Conservation (phyloP, 2,888 invertebrate species). For the Seira musarum region DNA sequence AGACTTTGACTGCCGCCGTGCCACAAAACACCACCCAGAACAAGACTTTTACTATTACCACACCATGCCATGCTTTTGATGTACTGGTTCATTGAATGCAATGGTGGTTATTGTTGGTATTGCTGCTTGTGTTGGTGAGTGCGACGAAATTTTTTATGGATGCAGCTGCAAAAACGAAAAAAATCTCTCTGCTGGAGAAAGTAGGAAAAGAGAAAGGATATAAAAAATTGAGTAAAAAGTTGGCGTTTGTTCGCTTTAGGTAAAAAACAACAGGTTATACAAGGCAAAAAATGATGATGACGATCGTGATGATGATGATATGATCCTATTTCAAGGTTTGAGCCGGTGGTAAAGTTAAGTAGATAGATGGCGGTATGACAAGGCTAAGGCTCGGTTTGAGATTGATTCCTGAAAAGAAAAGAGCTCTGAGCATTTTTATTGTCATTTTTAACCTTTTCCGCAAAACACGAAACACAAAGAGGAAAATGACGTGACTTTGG, state of each 20-base stretch:
- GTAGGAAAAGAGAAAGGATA: background rate
- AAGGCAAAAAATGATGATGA: background rate
- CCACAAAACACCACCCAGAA: background rate
- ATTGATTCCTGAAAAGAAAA: background rate
- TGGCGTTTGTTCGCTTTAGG: background rate
- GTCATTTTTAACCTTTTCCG: background rate
- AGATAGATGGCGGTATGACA: background rate
- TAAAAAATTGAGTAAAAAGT: background rate
- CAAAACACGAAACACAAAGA: background rate
- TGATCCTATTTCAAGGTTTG: background rate
- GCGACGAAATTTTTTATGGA: background rate
- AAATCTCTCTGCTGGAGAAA: background rate
- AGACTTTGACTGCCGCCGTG: background rate
- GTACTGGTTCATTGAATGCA: too few relatives aligned
- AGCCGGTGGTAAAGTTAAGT: background rate
- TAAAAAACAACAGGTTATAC: background rate
- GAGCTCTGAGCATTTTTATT: background rate
- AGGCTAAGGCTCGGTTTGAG: too few relatives aligned
- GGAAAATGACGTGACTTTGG: background rate
- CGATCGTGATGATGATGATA: background rate
- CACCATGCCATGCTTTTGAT: too few relatives aligned
- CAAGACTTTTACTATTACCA: too few relatives aligned
- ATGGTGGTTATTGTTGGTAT: too few relatives aligned
- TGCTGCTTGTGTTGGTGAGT: too few relatives aligned
- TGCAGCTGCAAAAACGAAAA: background rate